Base-by-base conservation (phyloP, 2,113 vertebrate species). In the Larimichthys crocea region DNA sequence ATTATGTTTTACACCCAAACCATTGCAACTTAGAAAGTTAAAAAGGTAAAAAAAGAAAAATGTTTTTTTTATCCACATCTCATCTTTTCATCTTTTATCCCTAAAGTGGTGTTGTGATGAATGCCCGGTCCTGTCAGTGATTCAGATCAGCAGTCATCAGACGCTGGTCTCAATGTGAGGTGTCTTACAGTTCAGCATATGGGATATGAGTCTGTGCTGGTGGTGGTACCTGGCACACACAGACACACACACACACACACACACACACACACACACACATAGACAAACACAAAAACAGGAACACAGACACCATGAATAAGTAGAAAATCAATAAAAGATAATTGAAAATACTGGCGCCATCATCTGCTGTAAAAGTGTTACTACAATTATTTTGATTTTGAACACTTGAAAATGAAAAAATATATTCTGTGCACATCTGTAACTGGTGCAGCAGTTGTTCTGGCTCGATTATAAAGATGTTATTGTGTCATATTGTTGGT, bases 101-200 rank as follows among this genome's bases (percentile, higher is more conserved):
- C 16, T 22, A 3, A 12, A 22, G 44, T 35, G 44, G 16, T 22
- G 50, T 44, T 53, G 26, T 29, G 11, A 44, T 61, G 52, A 31
- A 46, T 10, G 61, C 29, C 5, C 3, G 11, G 40, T 59, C 59
- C 24, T 60, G 67, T 60, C 10, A 3, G 62, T 48, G 10, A 56
- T 10, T 64, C 42, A 52, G 64, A 40, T 70, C 49, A 3, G 17
- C 29, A n/a, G 63, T 1, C 2, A 24, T 89, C 82, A 92, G 10
- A 98, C 96, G 0, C 94, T 94, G 0, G 98, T 98, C 90, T 98
- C 98, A 8, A 96, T 96, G 88, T 94, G 97, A 70, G 86, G 78
- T 1, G 66, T 62, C 84, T 95, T 96, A 65, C 87, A 92, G 22
- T 0, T 88, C 79, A 98, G 91, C 72, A 89, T 95, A 6, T 94